Evolutionary conservation across 1,140 invertebrate genomes (phyloP).

Genomic region (Drosophila sechellia): DNA sequence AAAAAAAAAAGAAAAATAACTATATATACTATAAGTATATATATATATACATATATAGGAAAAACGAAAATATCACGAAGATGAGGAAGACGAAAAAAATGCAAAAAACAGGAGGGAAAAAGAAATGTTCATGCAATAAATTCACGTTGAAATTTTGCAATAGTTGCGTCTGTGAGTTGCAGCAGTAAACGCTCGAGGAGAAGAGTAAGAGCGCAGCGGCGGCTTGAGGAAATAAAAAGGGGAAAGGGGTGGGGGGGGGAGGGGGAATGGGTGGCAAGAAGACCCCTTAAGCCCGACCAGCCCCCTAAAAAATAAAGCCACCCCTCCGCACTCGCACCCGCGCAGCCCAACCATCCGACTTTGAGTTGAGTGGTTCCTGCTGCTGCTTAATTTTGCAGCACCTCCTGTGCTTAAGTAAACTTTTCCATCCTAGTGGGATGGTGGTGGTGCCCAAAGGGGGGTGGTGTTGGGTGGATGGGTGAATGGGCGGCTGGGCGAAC

Average conservation of each 20-base stretch:
- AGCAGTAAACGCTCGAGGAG: conserved; percentile 38
- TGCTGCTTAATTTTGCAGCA: conserved; percentile 62
- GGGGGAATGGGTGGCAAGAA: neutral
- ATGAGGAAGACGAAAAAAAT: conserved; percentile 43
- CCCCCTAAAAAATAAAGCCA: neutral
- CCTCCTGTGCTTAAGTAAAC: conserved; percentile 61
- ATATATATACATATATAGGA: conserved; percentile 4
- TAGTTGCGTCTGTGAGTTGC: conserved; percentile 65
- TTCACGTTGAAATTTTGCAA: conserved; percentile 75
- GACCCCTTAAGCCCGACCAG: neutral
- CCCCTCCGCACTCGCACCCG: too few species aligned
- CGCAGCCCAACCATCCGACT: conserved; percentile 3
- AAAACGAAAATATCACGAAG: conserved; percentile 54
- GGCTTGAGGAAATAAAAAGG: conserved; percentile 55
- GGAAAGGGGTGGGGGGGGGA: conserved; percentile 3
- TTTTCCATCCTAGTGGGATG: conserved; percentile 13
- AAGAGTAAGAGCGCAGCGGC: conserved; percentile 14
- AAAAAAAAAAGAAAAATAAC: conserved; percentile 2
- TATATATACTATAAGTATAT: conserved; percentile 8
- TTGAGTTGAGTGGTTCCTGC: conserved; percentile 54
- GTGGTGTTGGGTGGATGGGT: neutral
- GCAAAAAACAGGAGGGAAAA: conserved; percentile 41
- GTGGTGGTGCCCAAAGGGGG: neutral
- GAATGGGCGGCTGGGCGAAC: neutral
- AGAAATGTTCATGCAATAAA: conserved; percentile 71